Base-by-base conservation (phyloP, 2,113 vertebrate genomes). In the Protomyctophum bolini region DNA sequence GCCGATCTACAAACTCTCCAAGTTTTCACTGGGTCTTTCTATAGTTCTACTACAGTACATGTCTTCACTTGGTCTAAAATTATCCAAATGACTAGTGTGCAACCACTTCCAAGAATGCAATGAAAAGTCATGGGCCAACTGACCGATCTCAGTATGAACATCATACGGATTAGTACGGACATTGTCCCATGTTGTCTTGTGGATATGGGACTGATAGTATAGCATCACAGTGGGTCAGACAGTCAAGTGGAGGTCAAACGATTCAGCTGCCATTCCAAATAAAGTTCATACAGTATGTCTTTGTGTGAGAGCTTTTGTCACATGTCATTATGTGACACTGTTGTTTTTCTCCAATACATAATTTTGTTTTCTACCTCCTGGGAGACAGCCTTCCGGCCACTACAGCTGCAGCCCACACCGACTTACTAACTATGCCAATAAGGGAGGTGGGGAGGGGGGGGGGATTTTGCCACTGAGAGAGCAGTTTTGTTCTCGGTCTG, bases 381-480 rank as follows among this genome's bases (percentile, higher is more conserved):
- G 73, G 85, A 83, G 41, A 48, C 70, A 70, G 83, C 87, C 81
- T 87, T 86, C 78, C 84, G 77, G 76, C 73, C 70, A 66, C 69
- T 82, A 73, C 91, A 92, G 89, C 89, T 91, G 91, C 85, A 90
- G 73, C 84, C 76, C 81, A 75, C 76, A 77, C 75, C 74, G 83
- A 89, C 80, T 87, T 79, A 67, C 84, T 84, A 83, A 73, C 68
- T 79, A 78, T 64, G 64, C 86, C 83, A 84, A 77, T 63, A 73
- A 61, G n/a, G 51, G 12, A 60, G 49, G 54, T 41, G 33, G 33
- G 21, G 33, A 41, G 33, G 64, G n/a, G 51, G 14, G 63, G 49
- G 54, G 61, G 46, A 50, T 72, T 50, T 61, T 73, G 83, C 76
- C 76, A 85, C 54, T 62, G 50, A 46, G 58, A 84, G 61, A 81